Conservation (phyloP, 2,797 vertebrate genomes). For the Erpetoichthys calabaricus region DNA sequence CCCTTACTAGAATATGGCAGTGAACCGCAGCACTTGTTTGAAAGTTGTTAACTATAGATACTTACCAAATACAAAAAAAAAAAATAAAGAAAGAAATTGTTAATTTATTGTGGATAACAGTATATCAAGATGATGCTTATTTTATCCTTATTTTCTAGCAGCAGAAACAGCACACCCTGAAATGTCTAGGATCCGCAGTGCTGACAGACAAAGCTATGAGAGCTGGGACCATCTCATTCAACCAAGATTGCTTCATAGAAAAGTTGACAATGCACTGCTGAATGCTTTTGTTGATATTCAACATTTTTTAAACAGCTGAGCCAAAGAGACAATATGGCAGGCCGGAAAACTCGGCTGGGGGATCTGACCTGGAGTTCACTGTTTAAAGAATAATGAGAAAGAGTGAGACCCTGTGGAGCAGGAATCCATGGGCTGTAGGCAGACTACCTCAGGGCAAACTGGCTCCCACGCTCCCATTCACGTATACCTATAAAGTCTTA, state of each 20-base stretch:
- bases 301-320: constrained; percentile 98
- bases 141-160: too few relatives aligned
- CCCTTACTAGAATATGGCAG: too few relatives aligned
- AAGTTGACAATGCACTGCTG: constrained; percentile 92
- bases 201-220: constrained; percentile 64
- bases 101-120: too few relatives aligned
- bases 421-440: neutral
- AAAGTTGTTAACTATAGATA: too few relatives aligned
- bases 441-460: neutral
- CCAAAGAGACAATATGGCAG: constrained; percentile 93
- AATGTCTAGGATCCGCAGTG: constrained; percentile 38
- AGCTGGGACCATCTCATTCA: constrained; percentile 91
- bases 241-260: constrained; percentile 98
- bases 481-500: too few relatives aligned
- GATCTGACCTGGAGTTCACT: constrained; percentile 75
- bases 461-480: constrained; percentile 10
- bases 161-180: too few relatives aligned
- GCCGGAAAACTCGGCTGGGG: constrained; percentile 85
- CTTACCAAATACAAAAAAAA: too few relatives aligned
- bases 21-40: too few relatives aligned
- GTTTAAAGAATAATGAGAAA: constrained; percentile 45
- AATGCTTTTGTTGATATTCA: constrained; percentile 99
- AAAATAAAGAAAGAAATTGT: too few relatives aligned
- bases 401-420: constrained; percentile 28
- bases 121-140: too few relatives aligned